A percentile compares a stretch with the other conserved stretches of the same genome.
Conservation (phyloP, 2,113 vertebrate species). For the Rhombomys opimus region DNA sequence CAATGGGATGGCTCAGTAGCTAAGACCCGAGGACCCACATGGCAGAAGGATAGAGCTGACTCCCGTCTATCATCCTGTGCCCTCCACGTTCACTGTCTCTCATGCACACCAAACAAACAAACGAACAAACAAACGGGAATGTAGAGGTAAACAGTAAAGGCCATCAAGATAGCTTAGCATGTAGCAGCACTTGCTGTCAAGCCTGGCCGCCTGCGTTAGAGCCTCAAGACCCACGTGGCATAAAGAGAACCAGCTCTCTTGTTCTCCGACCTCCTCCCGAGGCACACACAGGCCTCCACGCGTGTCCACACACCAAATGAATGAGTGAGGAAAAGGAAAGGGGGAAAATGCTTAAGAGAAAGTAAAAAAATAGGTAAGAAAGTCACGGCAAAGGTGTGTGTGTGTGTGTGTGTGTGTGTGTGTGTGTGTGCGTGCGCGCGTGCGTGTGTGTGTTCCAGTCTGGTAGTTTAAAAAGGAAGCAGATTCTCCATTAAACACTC, state of each 20-base stretch:
- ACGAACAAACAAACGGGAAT: not conserved
- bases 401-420: not conserved
- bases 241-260: not conserved
- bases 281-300: not conserved
- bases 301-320: not conserved
- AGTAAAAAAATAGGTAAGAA: not conserved
- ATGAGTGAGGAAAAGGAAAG: not conserved
- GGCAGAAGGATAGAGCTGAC: not conserved
- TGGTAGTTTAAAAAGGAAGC: constrained; percentile 8
- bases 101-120: not conserved
- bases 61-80: not conserved
- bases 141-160: not conserved
- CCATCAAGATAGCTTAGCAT: not conserved
- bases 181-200: not conserved
- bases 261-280: not conserved
- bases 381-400: not conserved
- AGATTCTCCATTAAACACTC: not conserved
- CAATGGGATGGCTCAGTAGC: not conserved
- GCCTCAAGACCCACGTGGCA: not conserved
- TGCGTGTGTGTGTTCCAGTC: not conserved
- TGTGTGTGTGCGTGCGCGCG: not conserved
- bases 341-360: not conserved
- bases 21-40: not conserved
- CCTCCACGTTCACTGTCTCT: not conserved
- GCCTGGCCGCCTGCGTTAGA: not conserved